Evolutionary conservation across 2,113 vertebrate species (phyloP), one percentile per base, ranked within the genome.

Genomic region (Dolichotis patagonum): DNA sequence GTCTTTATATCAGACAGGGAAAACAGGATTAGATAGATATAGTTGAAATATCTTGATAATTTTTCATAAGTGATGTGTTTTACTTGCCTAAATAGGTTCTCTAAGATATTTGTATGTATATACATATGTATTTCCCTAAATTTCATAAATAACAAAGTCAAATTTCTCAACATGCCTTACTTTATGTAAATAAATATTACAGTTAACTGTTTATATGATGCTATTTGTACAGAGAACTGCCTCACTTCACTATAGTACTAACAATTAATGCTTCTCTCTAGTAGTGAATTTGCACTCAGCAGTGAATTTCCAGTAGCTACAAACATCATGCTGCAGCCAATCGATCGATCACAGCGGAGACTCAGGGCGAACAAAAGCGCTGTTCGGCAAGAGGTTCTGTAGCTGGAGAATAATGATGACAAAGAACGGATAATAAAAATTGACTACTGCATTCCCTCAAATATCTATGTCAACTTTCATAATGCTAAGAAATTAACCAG

Each of bases 321-420:
- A 96, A 91, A 60, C 78, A 97, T 13, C 13, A 24, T 78, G 0
- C 43, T 97, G 26, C 4, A 91, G 7, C 3, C 52, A 97, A 77
- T 58, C 62, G 96, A 20, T 16, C 0, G 83, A 69, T 54, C 35
- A 84, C 0, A 77, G 14, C 0, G 0, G 17, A 83, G 52, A 26
- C 0, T 0, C 38, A 26, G 4, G 46, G 28, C 0, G 1, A 82
- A 78, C 24, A 67, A 94, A 93, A 97, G 0, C 4, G 85, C 19
- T 11, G 3, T 52, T 24, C 19, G 65, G 38, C 28, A 7, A 26
- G 43, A 69, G 20, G 26, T 41, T 43, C 17, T 35, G 19, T 11
- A 82, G 9, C 2, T 85, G 28, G 38, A 73, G 26, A 77, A 77
- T 16, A 38, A 2, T 84, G n/a, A 81, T 69, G 71, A 91, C 38